Base-by-base conservation (phyloP, 2,888 invertebrate genomes). In the Andrena haemorrhoa region DNA sequence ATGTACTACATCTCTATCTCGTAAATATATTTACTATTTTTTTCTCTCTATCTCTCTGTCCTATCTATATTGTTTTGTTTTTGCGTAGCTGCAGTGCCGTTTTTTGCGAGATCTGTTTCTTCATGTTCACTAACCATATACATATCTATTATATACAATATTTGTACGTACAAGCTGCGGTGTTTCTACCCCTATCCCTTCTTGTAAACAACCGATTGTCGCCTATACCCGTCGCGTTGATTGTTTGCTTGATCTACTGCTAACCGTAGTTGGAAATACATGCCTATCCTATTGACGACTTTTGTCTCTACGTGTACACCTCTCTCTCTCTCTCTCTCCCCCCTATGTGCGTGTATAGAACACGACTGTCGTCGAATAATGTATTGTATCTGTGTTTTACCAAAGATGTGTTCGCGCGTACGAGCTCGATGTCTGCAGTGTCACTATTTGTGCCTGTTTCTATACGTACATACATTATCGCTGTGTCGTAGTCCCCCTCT, bases 401-500 rank as follows among this genome's bases (percentile, higher is more conserved):
- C 85, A 84, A 85, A 87, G 75, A 85, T 86, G 81, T 90, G 84
- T 86, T 82, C 86, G 83, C 83, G 87, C 83, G 87, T 89, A 88
- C 85, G 83, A 91, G 91, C 90, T 91, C 88, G 87, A 86, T 91
- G 91, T 91, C 86, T 89, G 86, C 89, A 85, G 84, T 90, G 89
- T 89, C 87, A 89, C 88, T 88, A 86, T 89, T 84, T 90, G 85
- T 89, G 89, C 85, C 86, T 90, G 83, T 89, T 86, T 86, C 79
- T 82, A 82, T 87, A 79, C 75, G 69, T 82, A 84, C 66, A 82
- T 77, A 86, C 66, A 79, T 88, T 80, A 77, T 70, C 68, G 61
- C 79, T 82, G 82, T 79, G 66, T 76, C 78, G 74, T 75, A 84
- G 70, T 68, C 78, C 66, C 69, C 80, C 72, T 73, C 49, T 70